These are phyloP conservation scores for Hetaerina americana DNA, from an alignment of 1,140 invertebrate species.

Conservation along the genomic window DNA sequence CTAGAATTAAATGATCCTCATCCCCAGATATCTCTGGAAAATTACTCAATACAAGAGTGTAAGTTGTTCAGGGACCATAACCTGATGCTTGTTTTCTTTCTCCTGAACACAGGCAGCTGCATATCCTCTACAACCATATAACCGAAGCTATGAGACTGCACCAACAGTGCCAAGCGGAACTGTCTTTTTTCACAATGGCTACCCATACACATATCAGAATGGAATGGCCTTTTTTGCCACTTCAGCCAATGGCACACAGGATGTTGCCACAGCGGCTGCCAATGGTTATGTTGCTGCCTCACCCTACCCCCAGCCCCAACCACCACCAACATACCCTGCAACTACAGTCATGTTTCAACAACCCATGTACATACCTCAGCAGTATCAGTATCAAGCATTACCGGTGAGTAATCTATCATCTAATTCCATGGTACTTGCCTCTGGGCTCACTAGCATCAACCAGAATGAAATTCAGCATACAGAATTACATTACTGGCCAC, in stretches of 20 bases:
- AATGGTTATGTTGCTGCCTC: background rate
- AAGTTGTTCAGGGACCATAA: too few relatives aligned
- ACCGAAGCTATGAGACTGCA: background rate
- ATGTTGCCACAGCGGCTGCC: background rate
- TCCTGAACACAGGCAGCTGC: background rate
- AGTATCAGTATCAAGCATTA: conserved; percentile 3
- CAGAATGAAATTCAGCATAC: too few relatives aligned
- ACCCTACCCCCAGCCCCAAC: background rate
- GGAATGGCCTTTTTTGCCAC: conserved; percentile 28
- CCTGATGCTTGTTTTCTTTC: background rate
- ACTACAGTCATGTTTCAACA: conserved; percentile 4
- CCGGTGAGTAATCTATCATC: conserved; percentile 3
- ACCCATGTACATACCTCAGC: conserved; percentile 2
- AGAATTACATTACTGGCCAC: too few relatives aligned
- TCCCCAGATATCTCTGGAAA: too few relatives aligned
- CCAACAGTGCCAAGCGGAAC: conserved; percentile 24
- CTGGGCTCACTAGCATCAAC: too few relatives aligned
- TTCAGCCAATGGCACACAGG: background rate
- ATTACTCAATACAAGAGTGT: too few relatives aligned
- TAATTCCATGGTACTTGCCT: too few relatives aligned
- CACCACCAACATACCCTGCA: background rate
- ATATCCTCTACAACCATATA: background rate
- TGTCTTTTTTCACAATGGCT: conserved; percentile 30
- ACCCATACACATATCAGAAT: conserved; percentile 34
- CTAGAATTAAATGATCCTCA: too few relatives aligned